Percentiles rank a stretch among this genome's conserved stretches.
These are phyloP conservation scores for Sebastes trivittatus DNA, from an alignment of 2,797 vertebrate genomes.

Conservation along the genomic window DNA sequence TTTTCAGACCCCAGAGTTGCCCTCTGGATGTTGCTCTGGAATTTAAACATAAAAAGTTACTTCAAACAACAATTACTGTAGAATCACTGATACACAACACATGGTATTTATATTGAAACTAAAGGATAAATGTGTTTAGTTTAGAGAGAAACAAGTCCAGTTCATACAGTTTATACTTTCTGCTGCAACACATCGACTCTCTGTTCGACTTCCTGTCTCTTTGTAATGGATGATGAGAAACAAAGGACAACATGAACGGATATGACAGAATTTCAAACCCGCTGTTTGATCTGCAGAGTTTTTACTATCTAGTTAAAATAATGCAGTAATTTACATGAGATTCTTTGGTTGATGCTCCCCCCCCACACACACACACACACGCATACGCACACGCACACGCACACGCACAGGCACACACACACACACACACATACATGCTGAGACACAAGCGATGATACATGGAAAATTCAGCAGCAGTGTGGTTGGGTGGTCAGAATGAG, in stretches of 20 bases:
- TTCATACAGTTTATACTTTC: not conserved
- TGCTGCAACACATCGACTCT: not conserved
- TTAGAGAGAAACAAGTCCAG: not conserved
- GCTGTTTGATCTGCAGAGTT: not conserved
- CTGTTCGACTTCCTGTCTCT: not conserved
- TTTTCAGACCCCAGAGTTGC: no score
- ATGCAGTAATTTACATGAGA: not conserved
- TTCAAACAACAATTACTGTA: not conserved
- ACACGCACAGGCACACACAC: no score
- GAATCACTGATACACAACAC: no score
- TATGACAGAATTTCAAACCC: not conserved
- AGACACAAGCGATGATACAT: not conserved
- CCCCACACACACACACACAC: no score
- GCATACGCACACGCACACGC: rapidly evolving
- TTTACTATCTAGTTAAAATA: not conserved
- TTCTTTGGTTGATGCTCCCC: not conserved
- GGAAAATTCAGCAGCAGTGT: constrained; percentile 26
- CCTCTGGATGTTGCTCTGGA: not conserved
- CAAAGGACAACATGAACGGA: not conserved
- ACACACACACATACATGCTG: no score
- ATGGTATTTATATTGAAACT: not conserved
- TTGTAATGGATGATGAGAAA: not conserved
- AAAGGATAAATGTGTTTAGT: not conserved
- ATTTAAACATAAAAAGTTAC: not conserved
- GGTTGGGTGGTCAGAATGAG: constrained; percentile 24